Base-by-base conservation (phyloP, 2,888 invertebrate genomes). In the Chrysopilus asiliformis region DNA sequence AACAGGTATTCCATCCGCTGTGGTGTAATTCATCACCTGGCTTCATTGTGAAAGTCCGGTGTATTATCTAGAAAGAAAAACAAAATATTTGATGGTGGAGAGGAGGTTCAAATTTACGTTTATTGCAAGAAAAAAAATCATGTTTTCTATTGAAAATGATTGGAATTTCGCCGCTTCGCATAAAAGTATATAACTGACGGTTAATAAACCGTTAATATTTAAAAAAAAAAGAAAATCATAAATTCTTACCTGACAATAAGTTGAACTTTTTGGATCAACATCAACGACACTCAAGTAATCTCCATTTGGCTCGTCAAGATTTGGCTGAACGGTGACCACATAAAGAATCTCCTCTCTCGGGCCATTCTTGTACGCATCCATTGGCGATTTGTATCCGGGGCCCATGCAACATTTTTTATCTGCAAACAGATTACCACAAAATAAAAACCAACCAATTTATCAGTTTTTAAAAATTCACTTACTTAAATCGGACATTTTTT, bases 1-100 rank as follows among this genome's bases (percentile, higher is more conserved):
- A 90, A 58, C 97, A 97, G 1, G 89, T 78, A 57, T 97, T 95
- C 95, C 95, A 97, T 0, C 95, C 95, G 27, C 81, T 79, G 57
- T 97, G 97, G 57, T 97, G 97, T 0, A 97, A 64, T 57, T 97
- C 97, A 52, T 97, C 89, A 0, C 79, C 80, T 4, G 68, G 60
- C 43, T 78, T 62, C 7, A 79, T 80, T 50, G 93, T 81, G 49
- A 75, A 72, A 0, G 90, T 72, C 14, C 90, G 79, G 56, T 87
- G 80, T 29, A 97, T 79, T 4, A 95, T 78, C 94, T 94, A 55
- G n/a, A n/a, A n/a, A n/a, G n/a, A n/a, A n/a, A n/a, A n/a, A n/a
- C n/a, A 27, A 27, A n/a, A 13, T 8, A 27, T 27, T 27, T n/a
- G n/a, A n/a, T n/a, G n/a, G n/a, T n/a, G n/a, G n/a, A n/a, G n/a